Percentiles rank a stretch among this genome's conserved stretches.
Conservation (phyloP, 2,113 vertebrate species). For the Naja naja region DNA sequence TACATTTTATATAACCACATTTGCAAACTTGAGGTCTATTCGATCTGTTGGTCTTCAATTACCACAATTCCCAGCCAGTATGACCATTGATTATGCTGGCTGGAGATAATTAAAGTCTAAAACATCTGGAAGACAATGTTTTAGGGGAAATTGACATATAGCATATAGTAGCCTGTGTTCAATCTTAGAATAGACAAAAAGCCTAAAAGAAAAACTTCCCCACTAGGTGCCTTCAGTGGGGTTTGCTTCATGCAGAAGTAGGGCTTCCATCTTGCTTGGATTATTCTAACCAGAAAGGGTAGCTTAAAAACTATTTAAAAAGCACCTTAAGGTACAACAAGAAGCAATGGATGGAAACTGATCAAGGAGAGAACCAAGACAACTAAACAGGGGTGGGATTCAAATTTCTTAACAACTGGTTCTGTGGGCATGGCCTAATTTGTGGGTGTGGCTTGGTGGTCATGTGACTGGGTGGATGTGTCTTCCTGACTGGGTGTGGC, state of each 20-base stretch:
- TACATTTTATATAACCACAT: not conserved
- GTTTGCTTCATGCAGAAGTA: not conserved
- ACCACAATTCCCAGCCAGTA: not conserved
- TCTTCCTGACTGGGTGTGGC: too few relatives aligned
- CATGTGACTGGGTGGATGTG: too few relatives aligned
- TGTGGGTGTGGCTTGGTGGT: too few relatives aligned
- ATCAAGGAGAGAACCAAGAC: not conserved
- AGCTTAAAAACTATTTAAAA: not conserved
- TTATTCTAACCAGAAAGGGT: not conserved
- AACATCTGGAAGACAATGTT: not conserved
- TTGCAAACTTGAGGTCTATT: not conserved
- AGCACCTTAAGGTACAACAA: not conserved
- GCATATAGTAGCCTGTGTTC: not conserved
- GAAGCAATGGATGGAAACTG: not conserved
- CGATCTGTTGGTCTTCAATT: not conserved
- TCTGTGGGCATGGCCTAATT: too few relatives aligned
- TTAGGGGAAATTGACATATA: not conserved
- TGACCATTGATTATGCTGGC: not conserved
- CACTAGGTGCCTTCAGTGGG: not conserved
- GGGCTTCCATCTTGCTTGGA: not conserved
- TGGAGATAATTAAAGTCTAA: not conserved
- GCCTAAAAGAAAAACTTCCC: not conserved
- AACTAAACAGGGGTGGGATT: too few relatives aligned
- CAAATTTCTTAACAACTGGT: too few relatives aligned
- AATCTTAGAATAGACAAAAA: not conserved